Evolutionary conservation across 2,113 vertebrate genomes (phyloP).

Genomic region (Arothron firmamentum): DNA sequence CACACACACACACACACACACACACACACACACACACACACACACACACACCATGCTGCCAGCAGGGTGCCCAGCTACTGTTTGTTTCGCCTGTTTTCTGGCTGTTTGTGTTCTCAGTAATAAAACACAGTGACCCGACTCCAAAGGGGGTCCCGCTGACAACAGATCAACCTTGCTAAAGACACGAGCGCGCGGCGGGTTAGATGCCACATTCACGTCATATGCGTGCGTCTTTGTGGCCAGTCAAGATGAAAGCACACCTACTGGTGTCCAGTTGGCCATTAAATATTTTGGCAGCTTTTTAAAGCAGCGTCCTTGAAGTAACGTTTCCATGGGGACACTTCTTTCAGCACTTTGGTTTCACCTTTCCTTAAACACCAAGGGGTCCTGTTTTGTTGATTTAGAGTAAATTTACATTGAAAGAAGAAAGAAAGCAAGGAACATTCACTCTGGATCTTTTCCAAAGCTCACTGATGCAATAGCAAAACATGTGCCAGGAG

Average conservation of each 20-base stretch:
- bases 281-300: conserved; percentile 22
- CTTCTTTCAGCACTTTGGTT: no score
- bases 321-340: not conserved
- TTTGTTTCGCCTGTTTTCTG: conserved; percentile 43
- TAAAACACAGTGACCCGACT: conserved; percentile 55
- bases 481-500: no score
- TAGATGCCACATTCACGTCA: conserved; percentile 19
- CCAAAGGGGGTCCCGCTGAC: conserved; percentile 59
- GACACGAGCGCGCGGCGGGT: conserved; percentile 32
- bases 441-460: no score
- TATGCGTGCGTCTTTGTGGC: conserved; percentile 15
- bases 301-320: conserved; percentile 2
- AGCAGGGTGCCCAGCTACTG: conserved; percentile 42
- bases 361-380: no score
- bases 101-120: conserved; percentile 50
- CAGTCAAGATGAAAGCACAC: not conserved
- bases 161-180: conserved; percentile 26
- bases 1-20: no score
- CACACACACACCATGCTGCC: conserved; percentile 35
- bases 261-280: not conserved
- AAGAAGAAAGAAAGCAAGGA: no score
- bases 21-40: no score
- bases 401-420: no score
- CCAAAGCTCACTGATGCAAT: no score
- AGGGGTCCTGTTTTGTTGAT: no score